phyloP scores from a whole-genome alignment of 2,113 vertebrate genomes.

The Thryonomys swinderianus region DNA sequence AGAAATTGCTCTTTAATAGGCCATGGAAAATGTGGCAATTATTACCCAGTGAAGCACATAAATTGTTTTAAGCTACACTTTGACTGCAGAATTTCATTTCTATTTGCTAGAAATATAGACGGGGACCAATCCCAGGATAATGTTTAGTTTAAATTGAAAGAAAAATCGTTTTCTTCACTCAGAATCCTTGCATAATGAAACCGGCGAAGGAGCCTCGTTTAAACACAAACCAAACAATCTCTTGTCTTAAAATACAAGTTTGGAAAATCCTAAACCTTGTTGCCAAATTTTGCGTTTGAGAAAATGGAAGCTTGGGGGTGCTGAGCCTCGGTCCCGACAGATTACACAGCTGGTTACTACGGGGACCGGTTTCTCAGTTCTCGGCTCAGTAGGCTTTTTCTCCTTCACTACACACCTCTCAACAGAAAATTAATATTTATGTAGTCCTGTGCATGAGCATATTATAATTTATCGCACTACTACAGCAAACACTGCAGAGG shows the following conservation, averaged over 20 bases:
- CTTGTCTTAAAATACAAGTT: neutral
- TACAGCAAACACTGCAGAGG: neutral
- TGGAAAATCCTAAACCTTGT: neutral
- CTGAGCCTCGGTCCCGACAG: neutral
- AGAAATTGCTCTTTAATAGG: constrained; percentile 72
- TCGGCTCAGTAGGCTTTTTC: neutral
- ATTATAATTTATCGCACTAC: neutral
- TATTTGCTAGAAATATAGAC: neutral
- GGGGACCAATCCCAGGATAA: neutral
- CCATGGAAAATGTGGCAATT: constrained; percentile 71
- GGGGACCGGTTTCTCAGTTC: neutral
- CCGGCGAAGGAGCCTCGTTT: neutral
- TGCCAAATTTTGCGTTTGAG: neutral
- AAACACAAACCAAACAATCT: neutral
- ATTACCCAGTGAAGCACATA: constrained; percentile 71
- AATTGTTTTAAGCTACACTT: constrained; percentile 70
- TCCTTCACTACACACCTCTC: neutral
- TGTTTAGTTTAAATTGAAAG: neutral
- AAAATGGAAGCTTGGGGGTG: neutral
- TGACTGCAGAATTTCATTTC: constrained; percentile 9
- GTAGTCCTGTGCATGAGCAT: neutral
- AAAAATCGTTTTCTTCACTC: neutral
- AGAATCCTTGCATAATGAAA: rapidly evolving
- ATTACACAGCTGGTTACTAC: neutral
- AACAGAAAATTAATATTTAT: constrained; percentile 38